phyloP scores from a whole-genome alignment of 1,140 invertebrate genomes.

The Cotesia vestalis region DNA sequence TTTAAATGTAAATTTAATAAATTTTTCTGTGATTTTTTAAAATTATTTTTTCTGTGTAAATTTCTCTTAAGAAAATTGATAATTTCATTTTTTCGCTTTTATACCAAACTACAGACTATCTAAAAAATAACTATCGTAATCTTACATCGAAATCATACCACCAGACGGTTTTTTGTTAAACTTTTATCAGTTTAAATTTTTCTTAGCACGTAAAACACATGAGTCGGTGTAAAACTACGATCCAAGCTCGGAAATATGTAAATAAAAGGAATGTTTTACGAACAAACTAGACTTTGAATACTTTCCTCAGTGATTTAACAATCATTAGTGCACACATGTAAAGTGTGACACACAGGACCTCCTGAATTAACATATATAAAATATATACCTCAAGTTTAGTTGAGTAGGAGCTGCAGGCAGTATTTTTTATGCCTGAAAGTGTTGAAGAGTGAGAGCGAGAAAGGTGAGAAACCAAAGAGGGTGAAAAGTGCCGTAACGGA shows the following conservation, averaged over 20 bases:
- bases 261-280: constrained; percentile 20
- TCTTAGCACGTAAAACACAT: background rate
- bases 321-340: constrained; percentile 30
- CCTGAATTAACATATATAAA: background rate
- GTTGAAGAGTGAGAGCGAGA: constrained; percentile 13
- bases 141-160: no score
- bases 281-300: constrained; percentile 38
- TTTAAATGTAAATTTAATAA: no score
- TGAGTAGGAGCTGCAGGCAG: constrained; percentile 2
- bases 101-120: no score
- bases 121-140: no score
- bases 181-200: background rate
- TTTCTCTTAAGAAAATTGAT: no score
- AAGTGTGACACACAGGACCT: background rate
- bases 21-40: no score
- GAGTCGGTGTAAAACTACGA: background rate
- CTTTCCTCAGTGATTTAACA: constrained; percentile 34
- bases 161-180: background rate
- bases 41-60: no score
- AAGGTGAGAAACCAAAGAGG: constrained; percentile 1
- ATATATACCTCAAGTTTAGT: background rate
- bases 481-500: constrained; percentile 29
- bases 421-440: constrained; percentile 13
- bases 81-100: no score
- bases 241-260: background rate